Percentiles rank a stretch among this genome's conserved stretches.
Conservation (phyloP, 2,888 invertebrate species). For the Bellardia pandia region DNA sequence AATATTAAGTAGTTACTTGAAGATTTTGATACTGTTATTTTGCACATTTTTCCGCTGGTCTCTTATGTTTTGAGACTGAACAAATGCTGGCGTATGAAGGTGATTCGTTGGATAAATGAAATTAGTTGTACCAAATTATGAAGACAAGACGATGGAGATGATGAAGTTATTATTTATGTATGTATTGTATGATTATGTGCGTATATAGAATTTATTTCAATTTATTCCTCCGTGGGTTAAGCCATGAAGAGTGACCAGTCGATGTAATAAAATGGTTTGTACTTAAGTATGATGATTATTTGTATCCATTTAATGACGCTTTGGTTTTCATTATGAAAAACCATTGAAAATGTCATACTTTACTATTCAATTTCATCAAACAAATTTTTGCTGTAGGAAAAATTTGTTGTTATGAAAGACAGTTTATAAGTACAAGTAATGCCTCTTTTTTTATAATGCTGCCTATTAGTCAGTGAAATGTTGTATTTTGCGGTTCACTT, state of each 20-base stretch:
- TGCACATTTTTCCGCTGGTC: neutral
- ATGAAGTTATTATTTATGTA: slow-evolving; percentile 2
- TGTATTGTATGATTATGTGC: neutral
- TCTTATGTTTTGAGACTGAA: neutral
- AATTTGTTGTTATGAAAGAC: too few relatives aligned
- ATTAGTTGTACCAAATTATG: neutral
- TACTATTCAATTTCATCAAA: neutral
- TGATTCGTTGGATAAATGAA: neutral
- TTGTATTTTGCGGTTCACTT: too few relatives aligned
- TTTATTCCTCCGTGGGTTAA: neutral
- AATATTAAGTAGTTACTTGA: neutral
- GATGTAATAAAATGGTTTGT: neutral
- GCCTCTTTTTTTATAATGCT: too few relatives aligned
- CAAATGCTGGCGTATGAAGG: slow-evolving; percentile 3
- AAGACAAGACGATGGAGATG: neutral
- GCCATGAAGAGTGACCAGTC: neutral
- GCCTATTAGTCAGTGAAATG: too few relatives aligned
- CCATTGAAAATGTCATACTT: neutral
- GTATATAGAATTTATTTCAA: slow-evolving; percentile 1
- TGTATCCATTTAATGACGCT: neutral
- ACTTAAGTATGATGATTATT: too few relatives aligned
- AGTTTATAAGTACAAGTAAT: too few relatives aligned
- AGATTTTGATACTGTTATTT: neutral
- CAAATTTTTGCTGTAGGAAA: too few relatives aligned
- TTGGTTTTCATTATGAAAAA: neutral